Evolutionary conservation across 2,113 vertebrate species (phyloP), one percentile per base, ranked within the genome.

Genomic region (Martes martes): DNA sequence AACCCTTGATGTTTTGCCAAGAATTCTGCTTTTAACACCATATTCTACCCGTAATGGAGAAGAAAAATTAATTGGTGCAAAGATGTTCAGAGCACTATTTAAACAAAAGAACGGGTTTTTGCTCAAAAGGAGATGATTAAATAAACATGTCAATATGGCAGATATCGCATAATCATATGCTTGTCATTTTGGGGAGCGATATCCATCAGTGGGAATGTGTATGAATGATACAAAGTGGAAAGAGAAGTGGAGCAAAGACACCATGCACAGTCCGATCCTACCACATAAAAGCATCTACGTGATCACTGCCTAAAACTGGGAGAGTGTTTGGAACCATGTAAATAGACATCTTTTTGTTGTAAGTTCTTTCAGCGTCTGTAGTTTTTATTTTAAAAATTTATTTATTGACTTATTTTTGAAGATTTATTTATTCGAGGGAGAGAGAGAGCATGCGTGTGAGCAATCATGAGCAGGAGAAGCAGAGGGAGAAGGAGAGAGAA

Each of bases 21-120:
- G 82, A 93, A 79, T 95, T 91, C 89, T 67, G 73, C 93, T 89
- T 90, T 88, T 82, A 78, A 86, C 67, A 31, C 86, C 81, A 31
- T 82, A 78, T 42, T 42, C 73, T 69, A 89, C 52, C 91, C n/a
- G n/a, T 89, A 92, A 73, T 61, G 73, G 28, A 89, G 33, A 83
- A n/a, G 21, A 26, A 39, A 42, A 45, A 83, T 65, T 45, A 80
- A 67, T 52, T 67, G 42, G 42, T 73, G n/a, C n/a, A 26, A 65
- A 87, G 79, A 89, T 88, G 24, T 61, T 91, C 83, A 82, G 39
- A 97, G 55, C 61, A 81, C 39, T 94, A 9, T 31, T 59, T 79
- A 81, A 88, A 88, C 52, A 24, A 86, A 87, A 10, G 65, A 96
- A 19, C 13, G 24, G 36, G 47, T 52, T 47, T 94, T 23, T 94